Conservation (phyloP, 2,888 invertebrate genomes). For the Ischnura elegans region DNA sequence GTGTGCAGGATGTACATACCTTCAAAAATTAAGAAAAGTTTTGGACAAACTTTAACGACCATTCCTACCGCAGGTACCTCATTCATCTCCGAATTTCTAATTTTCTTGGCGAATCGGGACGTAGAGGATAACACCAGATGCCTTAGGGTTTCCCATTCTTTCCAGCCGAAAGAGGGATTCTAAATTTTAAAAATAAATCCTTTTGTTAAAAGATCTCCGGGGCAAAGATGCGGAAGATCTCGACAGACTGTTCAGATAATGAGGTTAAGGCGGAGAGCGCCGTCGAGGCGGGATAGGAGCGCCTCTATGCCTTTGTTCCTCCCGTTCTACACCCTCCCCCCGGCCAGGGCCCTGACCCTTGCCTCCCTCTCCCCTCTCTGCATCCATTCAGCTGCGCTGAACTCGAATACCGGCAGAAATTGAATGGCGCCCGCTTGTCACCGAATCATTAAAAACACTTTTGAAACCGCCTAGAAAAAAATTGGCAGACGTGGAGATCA, state of each 20-base stretch:
- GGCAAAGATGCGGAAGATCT: not conserved
- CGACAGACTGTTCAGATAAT: not conserved
- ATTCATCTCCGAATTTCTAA: not conserved
- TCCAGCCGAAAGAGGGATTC: not conserved
- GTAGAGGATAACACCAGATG: not conserved
- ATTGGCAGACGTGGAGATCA: too few relatives aligned
- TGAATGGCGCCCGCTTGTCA: too few relatives aligned
- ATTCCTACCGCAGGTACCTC: not conserved
- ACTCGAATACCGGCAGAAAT: too few relatives aligned
- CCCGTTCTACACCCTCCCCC: too few relatives aligned
- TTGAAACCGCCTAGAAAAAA: too few relatives aligned
- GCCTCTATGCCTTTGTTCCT: not conserved
- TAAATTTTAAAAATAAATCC: not conserved
- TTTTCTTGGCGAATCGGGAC: not conserved
- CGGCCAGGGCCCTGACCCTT: too few relatives aligned
- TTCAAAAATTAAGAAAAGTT: not conserved
- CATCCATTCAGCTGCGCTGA: too few relatives aligned
- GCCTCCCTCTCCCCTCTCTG: too few relatives aligned
- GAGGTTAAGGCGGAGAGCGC: not conserved
- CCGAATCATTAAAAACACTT: too few relatives aligned
- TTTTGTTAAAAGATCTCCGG: not conserved
- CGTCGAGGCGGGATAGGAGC: not conserved
- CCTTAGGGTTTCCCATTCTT: not conserved
- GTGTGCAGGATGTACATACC: not conserved
- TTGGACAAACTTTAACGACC: not conserved